Percentiles rank a stretch among this genome's conserved stretches.
phyloP scores from a whole-genome alignment of 2,888 invertebrate genomes.

The Cephus sareptanus region DNA sequence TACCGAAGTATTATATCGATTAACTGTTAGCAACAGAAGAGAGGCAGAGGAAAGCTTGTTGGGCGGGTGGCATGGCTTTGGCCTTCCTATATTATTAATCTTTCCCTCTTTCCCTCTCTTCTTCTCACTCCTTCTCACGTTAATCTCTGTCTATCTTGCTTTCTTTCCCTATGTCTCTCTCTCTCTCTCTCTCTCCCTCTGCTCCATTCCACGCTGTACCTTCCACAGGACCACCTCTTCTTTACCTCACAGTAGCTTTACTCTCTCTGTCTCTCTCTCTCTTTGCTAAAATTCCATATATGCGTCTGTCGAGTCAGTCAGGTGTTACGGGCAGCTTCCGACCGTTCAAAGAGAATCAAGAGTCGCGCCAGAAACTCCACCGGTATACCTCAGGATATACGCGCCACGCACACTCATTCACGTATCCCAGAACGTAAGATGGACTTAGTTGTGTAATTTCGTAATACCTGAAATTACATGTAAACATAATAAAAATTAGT shows the following conservation, averaged over 20 bases:
- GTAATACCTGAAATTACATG: too few species aligned
- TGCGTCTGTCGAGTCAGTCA: slow-evolving; percentile 53
- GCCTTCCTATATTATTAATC: slow-evolving; percentile 65
- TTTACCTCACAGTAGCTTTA: background rate
- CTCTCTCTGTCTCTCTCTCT: slow-evolving; percentile 30
- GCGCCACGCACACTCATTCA: too few species aligned
- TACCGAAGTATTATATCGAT: slow-evolving; percentile 65
- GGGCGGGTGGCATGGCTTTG: slow-evolving; percentile 57
- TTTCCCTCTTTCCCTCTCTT: slow-evolving; percentile 48
- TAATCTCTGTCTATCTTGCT: background rate
- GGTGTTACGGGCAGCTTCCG: slow-evolving; percentile 58
- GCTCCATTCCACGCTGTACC: too few species aligned
- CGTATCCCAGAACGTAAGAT: too few species aligned
- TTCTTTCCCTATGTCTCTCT: slow-evolving; percentile 24
- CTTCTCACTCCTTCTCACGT: slow-evolving; percentile 11
- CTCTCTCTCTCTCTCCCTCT: slow-evolving; percentile 11
- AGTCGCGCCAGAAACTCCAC: slow-evolving; percentile 29
- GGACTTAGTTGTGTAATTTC: too few species aligned
- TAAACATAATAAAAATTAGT: too few species aligned
- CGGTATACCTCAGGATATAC: too few species aligned
- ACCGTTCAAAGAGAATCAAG: slow-evolving; percentile 56
- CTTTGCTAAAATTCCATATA: background rate
- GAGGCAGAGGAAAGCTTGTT: slow-evolving; percentile 58
- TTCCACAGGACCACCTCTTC: too few species aligned
- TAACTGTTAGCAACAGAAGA: slow-evolving; percentile 66